Percentiles rank a stretch among this genome's conserved stretches.
Evolutionary conservation across 2,797 vertebrate species (phyloP).

Genomic region (Tadarida brasiliensis): DNA sequence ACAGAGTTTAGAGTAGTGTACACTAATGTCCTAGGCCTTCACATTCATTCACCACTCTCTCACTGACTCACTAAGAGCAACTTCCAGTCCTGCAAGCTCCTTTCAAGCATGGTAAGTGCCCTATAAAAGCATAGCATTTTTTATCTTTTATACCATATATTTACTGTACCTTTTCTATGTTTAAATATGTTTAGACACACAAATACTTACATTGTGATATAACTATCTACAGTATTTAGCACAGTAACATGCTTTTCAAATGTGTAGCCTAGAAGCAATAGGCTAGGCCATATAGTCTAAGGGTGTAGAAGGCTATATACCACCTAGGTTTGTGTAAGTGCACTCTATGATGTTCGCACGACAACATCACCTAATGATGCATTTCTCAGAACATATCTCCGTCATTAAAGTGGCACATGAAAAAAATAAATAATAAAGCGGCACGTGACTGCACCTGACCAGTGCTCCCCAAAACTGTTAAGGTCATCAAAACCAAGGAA

Average conservation of each 20-base stretch:
- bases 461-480: slow-evolving; percentile 10
- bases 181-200: neutral
- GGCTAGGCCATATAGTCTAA: neutral
- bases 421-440: too few species aligned
- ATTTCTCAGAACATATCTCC: neutral
- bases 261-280: neutral
- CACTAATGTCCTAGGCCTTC: neutral
- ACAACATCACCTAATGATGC: neutral
- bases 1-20: neutral
- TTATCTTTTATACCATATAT: neutral
- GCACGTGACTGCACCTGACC: neutral
- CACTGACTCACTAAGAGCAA: neutral
- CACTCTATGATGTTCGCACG: neutral
- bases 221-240: neutral
- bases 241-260: neutral
- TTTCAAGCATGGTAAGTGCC: neutral
- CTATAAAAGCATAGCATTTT: neutral
- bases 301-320: neutral
- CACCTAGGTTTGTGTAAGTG: neutral
- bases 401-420: neutral
- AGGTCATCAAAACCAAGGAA: neutral
- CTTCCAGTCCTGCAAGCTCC: neutral
- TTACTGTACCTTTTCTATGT: neutral
- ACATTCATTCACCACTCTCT: neutral
- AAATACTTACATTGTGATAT: neutral